These are phyloP conservation scores for Columba livia DNA, from an alignment of 2,113 vertebrate species.

Conservation along the genomic window DNA sequence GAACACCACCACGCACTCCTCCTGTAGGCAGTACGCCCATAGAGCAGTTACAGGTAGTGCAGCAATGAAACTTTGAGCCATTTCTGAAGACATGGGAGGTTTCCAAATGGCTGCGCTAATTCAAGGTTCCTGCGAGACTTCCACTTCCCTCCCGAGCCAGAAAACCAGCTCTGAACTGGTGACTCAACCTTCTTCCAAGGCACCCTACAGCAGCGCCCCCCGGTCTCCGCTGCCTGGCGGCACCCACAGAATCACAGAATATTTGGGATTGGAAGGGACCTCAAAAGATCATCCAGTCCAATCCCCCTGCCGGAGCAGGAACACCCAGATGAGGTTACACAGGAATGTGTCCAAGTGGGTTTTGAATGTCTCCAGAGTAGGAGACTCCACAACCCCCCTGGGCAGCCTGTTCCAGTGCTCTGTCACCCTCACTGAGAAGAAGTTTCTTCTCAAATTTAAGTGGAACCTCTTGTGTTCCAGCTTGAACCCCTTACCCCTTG, in stretches of 20 bases:
- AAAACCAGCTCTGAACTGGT: fast-evolving
- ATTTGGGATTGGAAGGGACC: too few species aligned
- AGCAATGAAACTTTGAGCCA: fast-evolving
- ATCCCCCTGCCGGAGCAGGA: too few species aligned
- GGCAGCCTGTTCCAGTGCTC: too few species aligned
- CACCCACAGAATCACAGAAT: not conserved
- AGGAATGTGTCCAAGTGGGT: too few species aligned
- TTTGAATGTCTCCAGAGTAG: too few species aligned
- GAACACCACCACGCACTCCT: fast-evolving
- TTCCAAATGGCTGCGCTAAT: fast-evolving
- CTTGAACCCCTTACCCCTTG: too few species aligned
- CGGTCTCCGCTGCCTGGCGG: fast-evolving
- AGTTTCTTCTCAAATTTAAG: too few species aligned
- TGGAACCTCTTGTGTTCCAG: too few species aligned
- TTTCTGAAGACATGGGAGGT: not conserved
- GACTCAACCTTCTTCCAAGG: not conserved
- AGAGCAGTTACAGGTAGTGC: fast-evolving
- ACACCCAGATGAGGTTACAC: too few species aligned
- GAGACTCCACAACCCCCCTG: too few species aligned
- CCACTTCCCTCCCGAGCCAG: fast-evolving
- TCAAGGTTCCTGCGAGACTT: not conserved
- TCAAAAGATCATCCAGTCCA: too few species aligned
- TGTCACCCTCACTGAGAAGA: too few species aligned
- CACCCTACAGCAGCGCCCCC: fast-evolving
- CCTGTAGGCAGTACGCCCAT: fast-evolving